phyloP scores from a whole-genome alignment of 2,113 vertebrate species.

The Amblyopsis rosae region DNA sequence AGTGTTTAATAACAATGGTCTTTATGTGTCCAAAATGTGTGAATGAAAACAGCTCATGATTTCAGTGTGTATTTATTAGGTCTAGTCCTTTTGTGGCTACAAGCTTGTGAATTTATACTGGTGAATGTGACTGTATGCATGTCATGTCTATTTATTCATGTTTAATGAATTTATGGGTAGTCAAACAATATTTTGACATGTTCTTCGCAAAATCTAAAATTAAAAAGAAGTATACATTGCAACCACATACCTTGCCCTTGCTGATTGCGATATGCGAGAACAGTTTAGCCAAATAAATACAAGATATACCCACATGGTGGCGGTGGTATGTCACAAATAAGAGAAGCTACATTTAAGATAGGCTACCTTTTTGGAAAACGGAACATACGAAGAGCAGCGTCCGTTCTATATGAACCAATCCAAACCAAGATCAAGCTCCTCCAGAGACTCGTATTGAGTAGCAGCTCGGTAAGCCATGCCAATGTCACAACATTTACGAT shows the following conservation, averaged over 20 bases:
- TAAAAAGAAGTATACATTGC: conserved; percentile 34
- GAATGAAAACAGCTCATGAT: conserved; percentile 57
- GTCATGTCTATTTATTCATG: conserved; percentile 22
- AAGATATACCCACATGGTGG: background rate
- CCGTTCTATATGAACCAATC: conserved; percentile 1
- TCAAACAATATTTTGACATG: conserved; percentile 46
- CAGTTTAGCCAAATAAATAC: too few species aligned
- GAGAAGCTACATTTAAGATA: background rate
- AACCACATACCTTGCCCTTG: conserved; percentile 26
- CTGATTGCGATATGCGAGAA: background rate
- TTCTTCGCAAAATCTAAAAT: conserved; percentile 47
- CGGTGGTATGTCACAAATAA: background rate
- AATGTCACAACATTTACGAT: conserved; percentile 39
- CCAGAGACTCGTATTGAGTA: background rate
- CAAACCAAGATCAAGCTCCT: background rate
- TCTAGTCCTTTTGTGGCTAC: conserved; percentile 64
- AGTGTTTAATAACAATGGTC: conserved; percentile 56
- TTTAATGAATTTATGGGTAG: conserved; percentile 52
- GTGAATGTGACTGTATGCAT: conserved; percentile 15
- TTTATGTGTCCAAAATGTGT: conserved; percentile 62
- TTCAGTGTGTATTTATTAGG: conserved; percentile 64
- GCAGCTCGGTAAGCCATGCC: conserved; percentile 39
- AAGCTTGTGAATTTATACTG: conserved; percentile 39
- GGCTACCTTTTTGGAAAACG: too few species aligned
- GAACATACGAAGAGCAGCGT: background rate